A percentile compares a stretch with the other conserved stretches of the same genome.
Evolutionary conservation across 2,797 vertebrate genomes (phyloP).

Genomic region (Anniella stebbinsi): DNA sequence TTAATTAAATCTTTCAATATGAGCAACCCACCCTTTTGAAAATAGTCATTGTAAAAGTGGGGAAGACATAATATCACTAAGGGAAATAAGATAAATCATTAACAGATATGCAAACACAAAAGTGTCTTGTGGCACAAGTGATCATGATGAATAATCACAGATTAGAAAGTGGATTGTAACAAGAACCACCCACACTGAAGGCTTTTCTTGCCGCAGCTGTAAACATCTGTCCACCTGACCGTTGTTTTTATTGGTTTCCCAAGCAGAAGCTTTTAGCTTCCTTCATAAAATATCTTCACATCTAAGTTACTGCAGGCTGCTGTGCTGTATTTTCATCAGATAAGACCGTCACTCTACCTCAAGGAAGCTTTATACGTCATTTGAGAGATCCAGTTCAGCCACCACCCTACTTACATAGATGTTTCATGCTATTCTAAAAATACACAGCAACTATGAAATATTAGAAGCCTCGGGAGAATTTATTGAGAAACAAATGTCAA

Average conservation of each 20-base stretch:
- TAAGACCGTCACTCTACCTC: neutral
- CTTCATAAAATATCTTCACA: neutral
- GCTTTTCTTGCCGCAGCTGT: neutral
- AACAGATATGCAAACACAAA: neutral
- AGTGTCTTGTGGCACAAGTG: neutral
- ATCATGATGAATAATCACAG: neutral
- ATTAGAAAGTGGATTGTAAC: neutral
- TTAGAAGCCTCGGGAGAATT: neutral
- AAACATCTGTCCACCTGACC: neutral
- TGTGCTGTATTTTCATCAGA: neutral
- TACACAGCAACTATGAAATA: conserved; percentile 1
- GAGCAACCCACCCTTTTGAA: neutral
- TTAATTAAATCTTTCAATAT: neutral
- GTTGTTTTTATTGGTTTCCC: too few relatives aligned
- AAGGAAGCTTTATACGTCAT: conserved; percentile 1
- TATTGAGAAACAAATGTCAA: neutral
- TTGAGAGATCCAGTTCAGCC: neutral
- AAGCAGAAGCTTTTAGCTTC: neutral
- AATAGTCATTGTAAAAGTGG: neutral
- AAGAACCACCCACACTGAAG: neutral
- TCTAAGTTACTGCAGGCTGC: neutral
- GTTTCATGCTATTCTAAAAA: conserved; percentile 5
- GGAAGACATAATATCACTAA: neutral
- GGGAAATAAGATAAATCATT: neutral
- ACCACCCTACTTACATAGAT: neutral